Percentiles rank a stretch among this genome's conserved stretches.
phyloP scores from a whole-genome alignment of 92 coral and sea anemone genomes.

The Ricordea florida region DNA sequence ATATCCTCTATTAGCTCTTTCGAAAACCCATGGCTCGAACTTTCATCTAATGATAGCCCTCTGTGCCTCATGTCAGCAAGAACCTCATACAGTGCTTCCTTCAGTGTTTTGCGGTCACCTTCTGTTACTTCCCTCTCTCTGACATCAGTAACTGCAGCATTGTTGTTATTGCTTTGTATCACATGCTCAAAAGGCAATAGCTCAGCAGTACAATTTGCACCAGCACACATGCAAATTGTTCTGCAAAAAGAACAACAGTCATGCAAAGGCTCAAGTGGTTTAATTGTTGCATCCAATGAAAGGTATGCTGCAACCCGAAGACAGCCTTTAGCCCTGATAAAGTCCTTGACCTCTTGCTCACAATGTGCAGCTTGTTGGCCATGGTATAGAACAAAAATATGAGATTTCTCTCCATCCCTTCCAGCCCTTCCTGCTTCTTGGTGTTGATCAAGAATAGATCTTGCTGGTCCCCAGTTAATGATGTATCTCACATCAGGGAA shows the following conservation, averaged over 20 bases:
- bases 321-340: slow-evolving; percentile 59
- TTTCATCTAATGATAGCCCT: slow-evolving; percentile 19
- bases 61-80: neutral
- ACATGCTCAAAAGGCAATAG: slow-evolving; percentile 12
- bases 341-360: slow-evolving; percentile 63
- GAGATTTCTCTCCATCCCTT: slow-evolving; percentile 30
- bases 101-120: slow-evolving; percentile 29
- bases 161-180: neutral
- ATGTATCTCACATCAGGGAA: slow-evolving; percentile 58
- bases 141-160: neutral
- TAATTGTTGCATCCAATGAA: slow-evolving; percentile 39
- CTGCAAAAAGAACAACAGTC: slow-evolving; percentile 61
- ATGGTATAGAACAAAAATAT: slow-evolving; percentile 52
- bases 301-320: slow-evolving; percentile 56
- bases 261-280: slow-evolving; percentile 46
- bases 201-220: neutral
- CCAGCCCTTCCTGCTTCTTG: slow-evolving; percentile 68
- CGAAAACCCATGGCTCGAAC: slow-evolving; percentile 54
- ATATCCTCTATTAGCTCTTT: slow-evolving; percentile 28
- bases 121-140: slow-evolving; percentile 21
- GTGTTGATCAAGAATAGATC: slow-evolving; percentile 47
- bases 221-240: slow-evolving; percentile 45
- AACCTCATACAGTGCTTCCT: slow-evolving; percentile 39
- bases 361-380: slow-evolving; percentile 66
- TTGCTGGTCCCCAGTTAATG: slow-evolving; percentile 68